Evolutionary conservation across 2,797 vertebrate species (phyloP), one percentile per base, ranked within the genome.

Genomic region (Molossus alvarezi): DNA sequence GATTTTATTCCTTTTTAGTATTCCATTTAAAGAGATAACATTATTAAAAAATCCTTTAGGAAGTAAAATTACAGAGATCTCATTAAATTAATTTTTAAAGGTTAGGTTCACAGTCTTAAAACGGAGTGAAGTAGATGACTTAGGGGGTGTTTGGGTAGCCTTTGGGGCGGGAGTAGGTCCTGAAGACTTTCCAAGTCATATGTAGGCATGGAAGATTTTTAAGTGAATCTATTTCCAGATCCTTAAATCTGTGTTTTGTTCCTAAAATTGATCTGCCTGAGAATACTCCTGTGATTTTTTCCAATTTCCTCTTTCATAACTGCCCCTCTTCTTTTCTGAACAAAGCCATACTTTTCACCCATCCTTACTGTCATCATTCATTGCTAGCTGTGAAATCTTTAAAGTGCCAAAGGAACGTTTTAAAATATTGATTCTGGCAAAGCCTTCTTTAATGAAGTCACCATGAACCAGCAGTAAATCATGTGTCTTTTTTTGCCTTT

Each of bases 301-400:
- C 41, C 20, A 94, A 5, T 77, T 37, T 72, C 12, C 41, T 76
- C 67, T 57, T 97, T 87, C 7, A 9, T 69, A 88, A 89, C 51
- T 88, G 5, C 9, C 45, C n/a, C 6, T 79, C 18, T 91, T 81
- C 48, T 77, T 86, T 82, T 92, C 37, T 58, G 84, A 87, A 94
- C 69, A 73, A 96, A 73, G 58, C 6, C 69, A 57, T 58, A n/a
- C 20, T 69, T 83, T 60, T 75, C 33, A 69, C 20, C 41, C 14
- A 18, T 17, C 20, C 23, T 65, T 90, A 79, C 27, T 69, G 13
- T 67, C 37, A 20, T n/a, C 20, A 69, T 57, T 81, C 25, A 71
- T 57, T 71, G 1, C 8, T 62, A 64, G 7, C 29, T 92, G 83
- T 81, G n/a, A 95, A 64, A n/a, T 41, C 9, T 64, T 80, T 27